These are phyloP conservation scores for Alaudala cheleensis DNA, from an alignment of 2,113 vertebrate species.

Conservation along the genomic window DNA sequence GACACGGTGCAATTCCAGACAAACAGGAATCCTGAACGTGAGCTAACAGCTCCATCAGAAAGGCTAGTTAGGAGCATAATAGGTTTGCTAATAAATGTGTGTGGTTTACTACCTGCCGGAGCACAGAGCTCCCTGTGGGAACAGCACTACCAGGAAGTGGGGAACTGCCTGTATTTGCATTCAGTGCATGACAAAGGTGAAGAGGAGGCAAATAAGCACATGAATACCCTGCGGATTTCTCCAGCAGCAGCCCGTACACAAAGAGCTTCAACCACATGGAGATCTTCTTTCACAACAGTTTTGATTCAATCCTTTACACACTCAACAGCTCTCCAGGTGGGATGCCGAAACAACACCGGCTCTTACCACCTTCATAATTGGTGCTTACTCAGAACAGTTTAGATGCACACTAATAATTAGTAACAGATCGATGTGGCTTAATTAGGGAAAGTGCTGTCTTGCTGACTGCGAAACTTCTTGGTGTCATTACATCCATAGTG, in stretches of 20 bases:
- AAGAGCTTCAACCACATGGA: background rate
- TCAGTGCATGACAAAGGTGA: background rate
- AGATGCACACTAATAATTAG: background rate
- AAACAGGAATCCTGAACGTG: constrained; percentile 23
- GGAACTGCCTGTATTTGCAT: constrained; percentile 42
- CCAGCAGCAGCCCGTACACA: background rate
- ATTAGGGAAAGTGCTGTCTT: background rate
- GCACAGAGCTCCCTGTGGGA: constrained; percentile 35
- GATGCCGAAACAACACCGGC: background rate
- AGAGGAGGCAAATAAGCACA: background rate
- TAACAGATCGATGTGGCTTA: background rate
- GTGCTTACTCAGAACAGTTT: background rate
- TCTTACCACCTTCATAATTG: background rate
- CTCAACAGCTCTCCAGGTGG: background rate
- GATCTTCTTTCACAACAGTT: background rate
- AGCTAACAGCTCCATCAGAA: constrained; percentile 33
- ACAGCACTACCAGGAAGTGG: background rate
- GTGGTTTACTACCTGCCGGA: background rate
- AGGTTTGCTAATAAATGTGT: constrained; percentile 9
- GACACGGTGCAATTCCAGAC: background rate
- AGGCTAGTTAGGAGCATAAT: background rate
- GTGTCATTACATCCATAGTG: background rate
- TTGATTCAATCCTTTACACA: background rate
- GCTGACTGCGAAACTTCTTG: background rate
- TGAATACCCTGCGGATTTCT: background rate